Evolutionary conservation across 2,113 vertebrate genomes (phyloP), one percentile per base, ranked within the genome.

Genomic region (Thymallus thymallus): DNA sequence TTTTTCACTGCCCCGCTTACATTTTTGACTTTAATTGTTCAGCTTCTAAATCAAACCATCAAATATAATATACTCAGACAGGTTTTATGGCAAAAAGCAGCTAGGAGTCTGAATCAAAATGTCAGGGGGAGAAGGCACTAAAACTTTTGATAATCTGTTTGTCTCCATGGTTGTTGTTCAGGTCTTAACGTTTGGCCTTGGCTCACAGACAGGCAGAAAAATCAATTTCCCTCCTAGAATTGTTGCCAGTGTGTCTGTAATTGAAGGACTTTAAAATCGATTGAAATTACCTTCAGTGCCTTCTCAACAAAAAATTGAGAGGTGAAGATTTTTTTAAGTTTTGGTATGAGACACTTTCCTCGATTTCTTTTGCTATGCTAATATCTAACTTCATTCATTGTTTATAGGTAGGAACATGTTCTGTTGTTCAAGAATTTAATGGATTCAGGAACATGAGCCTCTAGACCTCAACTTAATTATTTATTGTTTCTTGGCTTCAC

Each of bases 181-280:
- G 35, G 70, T 81, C 69, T 76, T 80, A 72, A 63, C 77, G 68
- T 82, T 85, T 79, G 81, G 87, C 87, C 91, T 88, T 89, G 88
- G 85, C 77, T 83, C 56, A 14, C 68, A 84, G 80, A 86, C 70
- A 79, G 79, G 80, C 79, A 85, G 76, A 88, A 87, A 89, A 91
- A 90, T 86, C 84, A 65, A 90, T 92, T 88, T 88, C 71, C 79
- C 48, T 80, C 76, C 73, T 76, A 79, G 85, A 86, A 82, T 82
- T 84, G 86, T 82, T 87, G 85, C 84, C 83, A 66, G 73, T 80
- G 73, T 66, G 80, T 85, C 80, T 82, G 85, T 90, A 91, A 91
- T 87, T 88, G 90, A 90, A 89, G 86, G 88, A 87, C 87, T 90
- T 86, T 13, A 78, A 87, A 80, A 91, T 93, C 84, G 83, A 90